Evolutionary conservation across 92 coral and sea anemone genomes (phyloP).

Genomic region (Porites lobata): DNA sequence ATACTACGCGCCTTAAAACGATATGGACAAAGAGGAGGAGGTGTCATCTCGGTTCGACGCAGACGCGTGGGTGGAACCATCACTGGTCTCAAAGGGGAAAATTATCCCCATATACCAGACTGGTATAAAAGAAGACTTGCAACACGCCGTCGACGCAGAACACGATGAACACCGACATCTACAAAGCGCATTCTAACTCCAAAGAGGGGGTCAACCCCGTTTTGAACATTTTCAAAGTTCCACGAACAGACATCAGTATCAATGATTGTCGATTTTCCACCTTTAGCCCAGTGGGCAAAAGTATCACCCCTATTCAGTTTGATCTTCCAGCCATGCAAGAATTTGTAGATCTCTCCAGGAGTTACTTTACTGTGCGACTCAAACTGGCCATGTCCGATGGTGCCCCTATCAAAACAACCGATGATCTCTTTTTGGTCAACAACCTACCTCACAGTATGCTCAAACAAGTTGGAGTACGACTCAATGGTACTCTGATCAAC

Average conservation of each 20-base stretch:
- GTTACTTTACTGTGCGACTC: not conserved
- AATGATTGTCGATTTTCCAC: not conserved
- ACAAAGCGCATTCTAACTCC: too few relatives aligned
- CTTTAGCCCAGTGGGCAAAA: too few relatives aligned
- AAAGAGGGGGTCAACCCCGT: not conserved
- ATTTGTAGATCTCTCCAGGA: not conserved
- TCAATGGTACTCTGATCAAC: not conserved
- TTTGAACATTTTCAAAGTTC: not conserved
- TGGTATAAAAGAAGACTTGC: too few relatives aligned
- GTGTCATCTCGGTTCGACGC: too few relatives aligned
- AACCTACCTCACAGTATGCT: not conserved
- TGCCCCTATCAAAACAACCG: not conserved
- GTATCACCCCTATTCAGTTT: not conserved
- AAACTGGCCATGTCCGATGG: not conserved
- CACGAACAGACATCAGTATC: not conserved
- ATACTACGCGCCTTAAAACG: too few relatives aligned
- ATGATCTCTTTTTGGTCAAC: not conserved
- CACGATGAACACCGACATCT: too few relatives aligned
- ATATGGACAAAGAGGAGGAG: too few relatives aligned
- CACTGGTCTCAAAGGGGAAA: too few relatives aligned
- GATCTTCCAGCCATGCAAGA: not conserved
- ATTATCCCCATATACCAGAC: too few relatives aligned
- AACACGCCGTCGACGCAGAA: too few relatives aligned
- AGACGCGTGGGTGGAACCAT: too few relatives aligned
- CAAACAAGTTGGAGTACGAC: not conserved